Evolutionary conservation across 2,888 invertebrate species (phyloP).

Genomic region (Helobdella robusta): DNA sequence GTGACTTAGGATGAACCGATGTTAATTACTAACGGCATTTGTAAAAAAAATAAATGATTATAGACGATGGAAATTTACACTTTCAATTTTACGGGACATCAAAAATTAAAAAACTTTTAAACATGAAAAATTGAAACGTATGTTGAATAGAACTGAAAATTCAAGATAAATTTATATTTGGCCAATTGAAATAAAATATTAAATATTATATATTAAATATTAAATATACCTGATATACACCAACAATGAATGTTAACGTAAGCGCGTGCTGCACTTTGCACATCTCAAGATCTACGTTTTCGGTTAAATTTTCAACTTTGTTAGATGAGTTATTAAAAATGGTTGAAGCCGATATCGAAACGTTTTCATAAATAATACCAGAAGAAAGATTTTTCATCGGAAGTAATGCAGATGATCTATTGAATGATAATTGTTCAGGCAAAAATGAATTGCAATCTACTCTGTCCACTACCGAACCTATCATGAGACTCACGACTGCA

Average conservation of each 20-base stretch:
- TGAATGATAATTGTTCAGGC: slow-evolving; percentile 2
- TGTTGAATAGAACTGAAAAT: not conserved
- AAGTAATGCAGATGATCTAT: not conserved
- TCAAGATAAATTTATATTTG: not conserved
- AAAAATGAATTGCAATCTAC: slow-evolving; percentile 6
- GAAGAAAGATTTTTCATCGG: not conserved
- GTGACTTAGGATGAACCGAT: no score
- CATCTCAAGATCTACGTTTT: not conserved
- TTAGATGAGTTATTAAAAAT: not conserved
- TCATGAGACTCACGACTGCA: slow-evolving; percentile 81
- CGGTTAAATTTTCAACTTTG: not conserved
- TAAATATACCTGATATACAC: slow-evolving; percentile 11
- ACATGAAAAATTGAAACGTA: not conserved
- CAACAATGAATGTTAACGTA: slow-evolving; percentile 16
- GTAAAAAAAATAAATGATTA: no score
- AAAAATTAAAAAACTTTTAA: no score
- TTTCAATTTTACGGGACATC: no score
- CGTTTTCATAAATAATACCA: not conserved
- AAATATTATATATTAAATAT: not conserved
- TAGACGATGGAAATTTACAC: no score
- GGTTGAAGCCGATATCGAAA: not conserved
- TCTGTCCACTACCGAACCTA: slow-evolving; percentile 64
- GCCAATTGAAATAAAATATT: not conserved
- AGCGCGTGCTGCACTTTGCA: slow-evolving; percentile 21
- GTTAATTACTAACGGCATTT: no score